Conservation (phyloP, 2,797 vertebrate species). For the Aplochiton taeniatus region DNA sequence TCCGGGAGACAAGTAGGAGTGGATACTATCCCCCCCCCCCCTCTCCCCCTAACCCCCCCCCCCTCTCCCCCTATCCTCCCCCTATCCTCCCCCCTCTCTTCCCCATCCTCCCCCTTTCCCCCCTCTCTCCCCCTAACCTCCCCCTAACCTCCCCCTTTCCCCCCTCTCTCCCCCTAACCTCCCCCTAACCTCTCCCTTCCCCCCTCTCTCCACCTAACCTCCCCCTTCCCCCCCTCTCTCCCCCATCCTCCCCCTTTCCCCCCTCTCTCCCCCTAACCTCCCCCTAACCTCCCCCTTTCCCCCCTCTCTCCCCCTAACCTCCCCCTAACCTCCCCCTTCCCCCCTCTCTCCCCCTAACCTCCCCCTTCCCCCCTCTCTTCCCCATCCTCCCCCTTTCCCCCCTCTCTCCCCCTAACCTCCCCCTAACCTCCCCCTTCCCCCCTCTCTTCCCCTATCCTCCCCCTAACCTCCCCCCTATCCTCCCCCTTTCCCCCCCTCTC, state of each 20-base stretch:
- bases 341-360: no score
- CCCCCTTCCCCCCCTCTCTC: no score
- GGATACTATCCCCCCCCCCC: not conserved
- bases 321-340: not conserved
- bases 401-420: not conserved
- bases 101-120: not conserved
- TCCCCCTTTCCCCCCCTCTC: not conserved
- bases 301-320: not conserved
- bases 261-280: no score
- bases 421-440: not conserved
- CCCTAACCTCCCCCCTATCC: not conserved
- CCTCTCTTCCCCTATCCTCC: no score
- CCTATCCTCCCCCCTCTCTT: not conserved
- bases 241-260: not conserved
- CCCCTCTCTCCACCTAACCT: not conserved
- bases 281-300: no score
- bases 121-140: not conserved
- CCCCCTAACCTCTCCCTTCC: not conserved
- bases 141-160: not conserved
- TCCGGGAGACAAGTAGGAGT: not conserved
- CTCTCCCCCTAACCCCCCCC: not conserved
- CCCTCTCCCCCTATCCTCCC: not conserved
- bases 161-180: no score
- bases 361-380: no score
- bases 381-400: not conserved